These are phyloP conservation scores for Acanthosoma haemorrhoidale DNA, from an alignment of 2,888 invertebrate genomes.

Conservation along the genomic window DNA sequence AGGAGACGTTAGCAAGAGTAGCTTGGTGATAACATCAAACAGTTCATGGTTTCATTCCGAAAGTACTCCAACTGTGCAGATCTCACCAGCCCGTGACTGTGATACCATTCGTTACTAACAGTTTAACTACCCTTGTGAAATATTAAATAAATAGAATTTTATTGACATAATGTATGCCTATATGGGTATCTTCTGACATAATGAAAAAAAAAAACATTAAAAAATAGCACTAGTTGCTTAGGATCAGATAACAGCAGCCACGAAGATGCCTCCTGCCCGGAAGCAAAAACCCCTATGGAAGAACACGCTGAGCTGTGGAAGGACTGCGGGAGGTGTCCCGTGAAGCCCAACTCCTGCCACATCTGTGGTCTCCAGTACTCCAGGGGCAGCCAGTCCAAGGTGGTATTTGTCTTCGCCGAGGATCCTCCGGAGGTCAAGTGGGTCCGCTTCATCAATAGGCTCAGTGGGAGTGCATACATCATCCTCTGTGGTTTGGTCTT, in stretches of 20 bases:
- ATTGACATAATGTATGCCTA: too few relatives aligned
- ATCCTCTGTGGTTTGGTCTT: neutral
- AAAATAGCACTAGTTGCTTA: neutral
- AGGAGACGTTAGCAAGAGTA: too few relatives aligned
- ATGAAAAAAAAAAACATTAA: too few relatives aligned
- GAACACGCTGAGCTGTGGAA: neutral
- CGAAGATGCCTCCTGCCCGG: neutral
- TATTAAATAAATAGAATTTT: too few relatives aligned
- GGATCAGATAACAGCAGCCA: neutral
- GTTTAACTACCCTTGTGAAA: too few relatives aligned
- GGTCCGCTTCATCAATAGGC: neutral
- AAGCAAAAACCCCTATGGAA: neutral
- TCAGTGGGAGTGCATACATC: neutral
- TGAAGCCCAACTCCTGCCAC: neutral
- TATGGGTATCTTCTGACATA: too few relatives aligned
- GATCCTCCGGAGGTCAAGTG: neutral
- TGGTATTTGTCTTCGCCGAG: neutral
- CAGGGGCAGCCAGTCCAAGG: neutral
- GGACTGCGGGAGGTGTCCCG: neutral
- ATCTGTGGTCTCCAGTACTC: neutral
- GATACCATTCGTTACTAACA: too few relatives aligned
- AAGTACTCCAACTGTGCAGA: too few relatives aligned
- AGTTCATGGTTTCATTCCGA: too few relatives aligned
- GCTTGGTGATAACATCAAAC: too few relatives aligned
- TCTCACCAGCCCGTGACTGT: too few relatives aligned